Base-by-base conservation (phyloP, 1,140 invertebrate genomes). In the Drosophila sturtevanti region DNA sequence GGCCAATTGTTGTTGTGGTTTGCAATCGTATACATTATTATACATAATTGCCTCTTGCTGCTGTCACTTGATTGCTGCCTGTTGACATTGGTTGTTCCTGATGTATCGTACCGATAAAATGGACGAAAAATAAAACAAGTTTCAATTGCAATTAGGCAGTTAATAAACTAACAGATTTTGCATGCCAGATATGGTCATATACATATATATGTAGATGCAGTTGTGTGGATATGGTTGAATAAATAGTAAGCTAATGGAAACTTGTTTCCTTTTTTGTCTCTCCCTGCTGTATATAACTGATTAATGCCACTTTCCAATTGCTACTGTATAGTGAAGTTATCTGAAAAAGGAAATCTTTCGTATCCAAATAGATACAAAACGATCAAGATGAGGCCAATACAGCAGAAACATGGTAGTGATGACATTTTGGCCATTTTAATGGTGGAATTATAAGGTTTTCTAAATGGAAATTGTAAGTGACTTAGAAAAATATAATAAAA, bases 41-140 rank as follows among this genome's bases (percentile, higher is more conserved):
- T 65, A 89, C 68, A 89, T 82, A 86, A 86, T 87, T 82, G 67
- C 37, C 63, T 31, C 34, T 69, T 78, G 65, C 73, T 68, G 82
- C 71, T 79, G 78, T 86, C 76, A 81, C 68, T 70, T 72, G 63
- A 63, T 69, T 77, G 77, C 63, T 73, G 70, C 24, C 65, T 78
- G 76, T 74, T 76, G 78, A 64, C 63, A 71, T 81, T 81, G 76
- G 70, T 37, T 70, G 51, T 59, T 60, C 55, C 55, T 71, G 76
- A 63, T 68, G 68, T 78, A 67, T 59, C 16, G 51, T n/a, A 58
- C 55, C 51, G 79, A 82, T 82, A 82, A 64, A 65, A 38, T n/a
- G 21, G 21, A 63, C 22, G 44, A 52, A 74, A 62, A 51, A 18
- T 4, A 64, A 79, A 86, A 77, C 81, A 35, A 54, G 81, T 86